Evolutionary conservation across 2,888 invertebrate species (phyloP).

Genomic region (Spilosoma lubricipeda): DNA sequence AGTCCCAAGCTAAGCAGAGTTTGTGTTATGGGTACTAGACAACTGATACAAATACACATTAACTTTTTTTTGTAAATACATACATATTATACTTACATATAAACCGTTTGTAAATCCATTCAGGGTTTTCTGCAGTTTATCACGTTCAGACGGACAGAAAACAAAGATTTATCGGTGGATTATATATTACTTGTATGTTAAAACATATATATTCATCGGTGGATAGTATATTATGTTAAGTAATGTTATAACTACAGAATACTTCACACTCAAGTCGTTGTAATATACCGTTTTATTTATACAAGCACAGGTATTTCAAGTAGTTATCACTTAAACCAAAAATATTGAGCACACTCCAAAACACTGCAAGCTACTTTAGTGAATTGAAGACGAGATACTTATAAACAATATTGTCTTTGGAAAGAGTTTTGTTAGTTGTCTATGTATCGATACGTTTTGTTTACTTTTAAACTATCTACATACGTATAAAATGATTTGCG

Average conservation of each 20-base stretch:
- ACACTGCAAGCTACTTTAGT: background rate
- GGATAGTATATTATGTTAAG: background rate
- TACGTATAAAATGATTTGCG: no score
- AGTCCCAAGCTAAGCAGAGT: no score
- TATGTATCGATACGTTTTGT: background rate
- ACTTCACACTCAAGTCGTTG: background rate
- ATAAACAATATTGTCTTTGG: conserved; percentile 1
- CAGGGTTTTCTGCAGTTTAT: no score
- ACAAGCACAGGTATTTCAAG: background rate
- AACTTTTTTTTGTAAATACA: no score
- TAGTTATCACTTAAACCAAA: background rate
- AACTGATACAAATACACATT: no score
- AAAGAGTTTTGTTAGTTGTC: background rate
- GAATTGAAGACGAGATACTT: background rate
- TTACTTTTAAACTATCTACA: background rate
- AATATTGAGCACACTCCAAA: background rate
- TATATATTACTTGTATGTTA: no score
- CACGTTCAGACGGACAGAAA: background rate
- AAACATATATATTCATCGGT: background rate
- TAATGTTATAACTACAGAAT: background rate
- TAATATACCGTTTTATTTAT: background rate
- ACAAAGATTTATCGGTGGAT: background rate
- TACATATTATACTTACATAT: no score
- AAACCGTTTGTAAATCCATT: no score
- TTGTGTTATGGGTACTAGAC: no score